A percentile compares a stretch with the other conserved stretches of the same genome.
phyloP scores from a whole-genome alignment of 2,888 invertebrate species.

The Chelonus formosanus region DNA sequence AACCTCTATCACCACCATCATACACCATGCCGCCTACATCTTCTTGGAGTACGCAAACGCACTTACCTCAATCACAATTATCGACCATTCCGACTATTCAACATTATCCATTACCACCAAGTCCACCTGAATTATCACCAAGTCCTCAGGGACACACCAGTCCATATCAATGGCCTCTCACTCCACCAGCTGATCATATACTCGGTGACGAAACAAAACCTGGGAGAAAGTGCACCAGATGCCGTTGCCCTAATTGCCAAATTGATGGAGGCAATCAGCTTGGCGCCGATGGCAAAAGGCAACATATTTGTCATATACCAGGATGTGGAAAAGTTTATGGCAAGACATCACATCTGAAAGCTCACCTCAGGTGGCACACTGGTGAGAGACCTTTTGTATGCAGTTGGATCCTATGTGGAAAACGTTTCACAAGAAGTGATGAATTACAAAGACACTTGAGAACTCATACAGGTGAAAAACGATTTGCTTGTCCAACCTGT shows the following conservation, averaged over 20 bases:
- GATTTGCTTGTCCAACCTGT: constrained; percentile 87
- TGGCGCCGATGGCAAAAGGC: constrained; percentile 81
- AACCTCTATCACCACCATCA: constrained; percentile 48
- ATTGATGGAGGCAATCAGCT: constrained; percentile 78
- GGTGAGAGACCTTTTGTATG: constrained; percentile 92
- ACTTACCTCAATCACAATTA: constrained; percentile 44
- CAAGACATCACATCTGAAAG: constrained; percentile 93
- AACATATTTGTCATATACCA: constrained; percentile 86
- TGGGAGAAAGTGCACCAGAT: constrained; percentile 75
- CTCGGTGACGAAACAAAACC: constrained; percentile 44
- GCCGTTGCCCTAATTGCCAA: constrained; percentile 83
- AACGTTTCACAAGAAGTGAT: constrained; percentile 90
- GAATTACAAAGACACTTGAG: constrained; percentile 83
- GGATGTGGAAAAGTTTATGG: constrained; percentile 91
- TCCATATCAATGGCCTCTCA: constrained; percentile 54
- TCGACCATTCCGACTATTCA: constrained; percentile 44
- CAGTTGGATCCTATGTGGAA: constrained; percentile 88
- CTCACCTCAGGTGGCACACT: constrained; percentile 91
- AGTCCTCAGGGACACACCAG: constrained; percentile 48
- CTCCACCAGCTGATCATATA: constrained; percentile 48
- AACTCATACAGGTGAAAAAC: constrained; percentile 90
- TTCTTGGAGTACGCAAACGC: constrained; percentile 40
- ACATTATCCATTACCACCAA: constrained; percentile 53
- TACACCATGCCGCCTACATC: constrained; percentile 45
- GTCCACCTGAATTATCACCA: constrained; percentile 49